These are phyloP conservation scores for Escarpia spicata DNA, from an alignment of 2,888 invertebrate species.

Conservation along the genomic window DNA sequence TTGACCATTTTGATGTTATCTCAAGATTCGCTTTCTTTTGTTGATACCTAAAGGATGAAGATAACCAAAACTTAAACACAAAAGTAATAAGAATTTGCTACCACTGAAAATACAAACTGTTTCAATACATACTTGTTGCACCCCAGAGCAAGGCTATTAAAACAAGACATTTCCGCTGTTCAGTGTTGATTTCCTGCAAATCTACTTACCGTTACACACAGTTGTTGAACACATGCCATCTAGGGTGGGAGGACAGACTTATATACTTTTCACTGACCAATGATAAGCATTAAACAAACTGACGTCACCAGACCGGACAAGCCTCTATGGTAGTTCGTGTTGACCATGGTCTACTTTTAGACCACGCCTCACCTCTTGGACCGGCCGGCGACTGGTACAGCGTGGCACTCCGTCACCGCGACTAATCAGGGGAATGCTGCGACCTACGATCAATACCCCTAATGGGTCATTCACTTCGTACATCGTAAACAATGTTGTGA, in stretches of 20 bases:
- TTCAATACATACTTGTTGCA: not conserved
- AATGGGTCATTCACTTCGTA: not conserved
- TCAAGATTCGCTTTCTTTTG: not conserved
- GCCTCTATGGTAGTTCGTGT: not conserved
- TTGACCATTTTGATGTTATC: not conserved
- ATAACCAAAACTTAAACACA: not conserved
- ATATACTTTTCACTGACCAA: not conserved
- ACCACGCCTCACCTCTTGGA: not conserved
- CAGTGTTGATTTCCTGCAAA: not conserved
- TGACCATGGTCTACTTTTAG: not conserved
- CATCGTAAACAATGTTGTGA: not conserved
- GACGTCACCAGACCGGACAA: not conserved
- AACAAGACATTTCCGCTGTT: not conserved
- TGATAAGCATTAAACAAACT: not conserved
- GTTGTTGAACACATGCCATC: not conserved
- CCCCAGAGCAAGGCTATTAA: not conserved
- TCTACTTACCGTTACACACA: not conserved
- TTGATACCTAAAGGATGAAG: not conserved
- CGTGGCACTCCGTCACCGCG: not conserved
- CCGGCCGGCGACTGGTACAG: not conserved
- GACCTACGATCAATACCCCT: not conserved
- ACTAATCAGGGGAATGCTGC: not conserved
- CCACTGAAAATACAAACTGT: not conserved
- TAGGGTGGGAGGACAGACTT: not conserved
- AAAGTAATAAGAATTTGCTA: not conserved